Evolutionary conservation across 2,113 vertebrate genomes (phyloP).

Genomic region (Dasypus novemcinctus): DNA sequence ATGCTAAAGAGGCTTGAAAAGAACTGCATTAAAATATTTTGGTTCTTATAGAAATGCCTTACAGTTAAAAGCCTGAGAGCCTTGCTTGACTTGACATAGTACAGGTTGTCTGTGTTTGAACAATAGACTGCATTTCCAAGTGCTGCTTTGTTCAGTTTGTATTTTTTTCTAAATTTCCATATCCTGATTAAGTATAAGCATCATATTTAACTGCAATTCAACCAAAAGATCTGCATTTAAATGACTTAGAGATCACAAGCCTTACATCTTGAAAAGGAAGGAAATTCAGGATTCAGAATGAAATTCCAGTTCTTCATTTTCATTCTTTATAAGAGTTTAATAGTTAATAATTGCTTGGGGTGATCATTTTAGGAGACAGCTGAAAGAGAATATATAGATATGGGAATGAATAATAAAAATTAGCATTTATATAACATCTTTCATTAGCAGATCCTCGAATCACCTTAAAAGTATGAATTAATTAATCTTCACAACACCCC

Average conservation of each 20-base stretch:
- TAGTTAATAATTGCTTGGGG: slow-evolving; percentile 49
- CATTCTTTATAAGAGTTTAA: slow-evolving; percentile 59
- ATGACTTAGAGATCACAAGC: slow-evolving; percentile 46
- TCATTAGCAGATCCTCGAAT: slow-evolving; percentile 64
- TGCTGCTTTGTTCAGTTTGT: not conserved
- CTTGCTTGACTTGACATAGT: not conserved
- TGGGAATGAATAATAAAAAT: slow-evolving; percentile 64
- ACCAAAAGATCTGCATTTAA: slow-evolving; percentile 59
- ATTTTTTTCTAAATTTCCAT: slow-evolving; percentile 32
- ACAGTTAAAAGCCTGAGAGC: slow-evolving; percentile 8
- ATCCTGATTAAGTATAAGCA: slow-evolving; percentile 18
- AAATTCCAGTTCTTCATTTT: slow-evolving; percentile 53
- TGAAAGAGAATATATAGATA: slow-evolving; percentile 48
- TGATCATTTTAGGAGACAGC: slow-evolving; percentile 44
- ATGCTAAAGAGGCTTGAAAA: not conserved
- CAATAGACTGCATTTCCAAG: slow-evolving; percentile 12
- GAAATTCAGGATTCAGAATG: slow-evolving; percentile 40
- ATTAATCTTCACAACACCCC: slow-evolving; percentile 55
- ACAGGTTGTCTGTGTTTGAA: not conserved
- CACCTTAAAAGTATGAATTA: slow-evolving; percentile 67
- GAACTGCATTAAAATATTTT: slow-evolving; percentile 35
- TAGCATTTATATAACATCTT: slow-evolving; percentile 69
- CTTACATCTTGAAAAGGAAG: slow-evolving; percentile 35
- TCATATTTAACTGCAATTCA: slow-evolving; percentile 23
- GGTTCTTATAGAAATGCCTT: slow-evolving; percentile 27